A percentile compares a stretch with the other conserved stretches of the same genome.
These are phyloP conservation scores for Lottia scabra DNA, from an alignment of 2,888 invertebrate species.

Conservation along the genomic window DNA sequence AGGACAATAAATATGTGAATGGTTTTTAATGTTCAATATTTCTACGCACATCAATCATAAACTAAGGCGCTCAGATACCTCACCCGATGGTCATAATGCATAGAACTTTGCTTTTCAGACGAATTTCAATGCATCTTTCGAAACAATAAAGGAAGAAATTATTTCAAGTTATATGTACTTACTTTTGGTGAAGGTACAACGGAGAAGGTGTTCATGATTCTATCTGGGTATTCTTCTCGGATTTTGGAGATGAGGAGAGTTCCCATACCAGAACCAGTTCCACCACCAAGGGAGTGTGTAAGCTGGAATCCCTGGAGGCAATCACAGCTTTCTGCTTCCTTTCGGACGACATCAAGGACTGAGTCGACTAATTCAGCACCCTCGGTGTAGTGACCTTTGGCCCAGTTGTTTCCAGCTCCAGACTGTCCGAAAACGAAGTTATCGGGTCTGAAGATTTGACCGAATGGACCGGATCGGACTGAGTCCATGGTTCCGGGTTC, in stretches of 20 bases:
- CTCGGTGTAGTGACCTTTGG: slow-evolving; percentile 2
- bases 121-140: too few species aligned
- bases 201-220: neutral
- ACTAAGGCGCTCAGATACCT: too few species aligned
- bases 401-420: slow-evolving; percentile 1
- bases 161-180: neutral
- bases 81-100: too few species aligned
- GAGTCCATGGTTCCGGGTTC: slow-evolving; percentile 4
- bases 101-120: too few species aligned
- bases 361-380: neutral
- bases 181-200: slow-evolving; percentile 4
- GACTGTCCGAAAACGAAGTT: slow-evolving; percentile 2
- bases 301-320: neutral
- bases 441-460: neutral
- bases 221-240: slow-evolving; percentile 3
- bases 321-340: neutral
- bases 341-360: neutral
- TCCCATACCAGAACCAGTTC: slow-evolving; percentile 5
- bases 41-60: too few species aligned
- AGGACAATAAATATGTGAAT: too few species aligned
- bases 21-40: too few species aligned
- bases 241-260: slow-evolving; percentile 1
- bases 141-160: too few species aligned
- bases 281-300: slow-evolving; percentile 1
- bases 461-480: slow-evolving; percentile 4